Evolutionary conservation across 2,113 vertebrate genomes (phyloP).

Genomic region (Naja naja): DNA sequence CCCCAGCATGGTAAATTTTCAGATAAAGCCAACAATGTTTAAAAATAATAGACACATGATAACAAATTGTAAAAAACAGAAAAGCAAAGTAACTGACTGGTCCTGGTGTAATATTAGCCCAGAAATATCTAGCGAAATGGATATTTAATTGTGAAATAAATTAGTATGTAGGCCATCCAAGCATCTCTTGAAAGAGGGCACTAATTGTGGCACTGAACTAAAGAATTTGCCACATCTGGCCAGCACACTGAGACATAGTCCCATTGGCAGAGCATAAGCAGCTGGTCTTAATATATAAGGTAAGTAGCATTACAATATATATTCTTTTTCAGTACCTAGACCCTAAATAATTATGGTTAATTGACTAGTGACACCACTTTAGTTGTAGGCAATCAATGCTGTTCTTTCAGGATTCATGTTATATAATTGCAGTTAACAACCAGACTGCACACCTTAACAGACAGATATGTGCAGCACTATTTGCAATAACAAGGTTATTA

Average conservation of each 20-base stretch:
- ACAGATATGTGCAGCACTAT: not conserved
- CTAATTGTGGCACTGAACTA: not conserved
- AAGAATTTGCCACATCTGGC: not conserved
- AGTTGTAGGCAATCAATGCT: not conserved
- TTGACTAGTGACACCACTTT: not conserved
- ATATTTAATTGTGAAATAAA: not conserved
- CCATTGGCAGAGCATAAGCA: not conserved
- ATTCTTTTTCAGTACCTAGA: not conserved
- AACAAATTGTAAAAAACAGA: not conserved
- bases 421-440: not conserved
- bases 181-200: not conserved
- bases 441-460: not conserved
- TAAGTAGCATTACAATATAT: not conserved
- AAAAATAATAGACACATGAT: not conserved
- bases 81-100: not conserved
- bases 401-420: not conserved
- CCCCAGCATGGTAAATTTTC: not conserved
- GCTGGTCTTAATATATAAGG: not conserved
- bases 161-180: not conserved
- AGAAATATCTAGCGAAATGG: not conserved
- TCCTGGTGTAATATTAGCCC: not conserved
- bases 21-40: not conserved
- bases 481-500: not conserved
- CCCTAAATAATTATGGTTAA: not conserved
- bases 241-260: not conserved